Conservation (phyloP, 2,888 invertebrate species). For the Dryobota labecula region DNA sequence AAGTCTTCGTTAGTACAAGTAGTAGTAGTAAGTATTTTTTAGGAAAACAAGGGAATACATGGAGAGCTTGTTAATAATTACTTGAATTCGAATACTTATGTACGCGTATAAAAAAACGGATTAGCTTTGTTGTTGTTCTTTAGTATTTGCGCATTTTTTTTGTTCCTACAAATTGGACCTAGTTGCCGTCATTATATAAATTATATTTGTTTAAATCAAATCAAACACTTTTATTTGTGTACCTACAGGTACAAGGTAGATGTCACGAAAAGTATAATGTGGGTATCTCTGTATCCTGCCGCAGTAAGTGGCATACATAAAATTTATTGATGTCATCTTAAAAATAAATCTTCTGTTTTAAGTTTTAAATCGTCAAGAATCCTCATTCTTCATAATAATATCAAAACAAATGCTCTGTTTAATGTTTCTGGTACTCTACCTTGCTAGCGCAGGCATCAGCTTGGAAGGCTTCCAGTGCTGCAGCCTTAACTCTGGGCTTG, state of each 20-base stretch:
- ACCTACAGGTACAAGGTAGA: background rate
- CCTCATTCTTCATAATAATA: background rate
- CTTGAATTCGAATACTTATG: background rate
- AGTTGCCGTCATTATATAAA: background rate
- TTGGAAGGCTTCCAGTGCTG: conserved; percentile 94
- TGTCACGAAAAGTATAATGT: background rate
- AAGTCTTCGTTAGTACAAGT: background rate
- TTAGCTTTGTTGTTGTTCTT: too few relatives aligned
- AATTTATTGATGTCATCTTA: accelerated
- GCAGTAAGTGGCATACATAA: background rate
- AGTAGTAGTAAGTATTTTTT: background rate
- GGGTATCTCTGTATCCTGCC: background rate
- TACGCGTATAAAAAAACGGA: background rate
- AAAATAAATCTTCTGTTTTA: background rate
- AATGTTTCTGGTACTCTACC: conserved; percentile 71
- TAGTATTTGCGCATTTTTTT: background rate
- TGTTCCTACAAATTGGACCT: background rate
- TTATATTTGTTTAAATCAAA: background rate
- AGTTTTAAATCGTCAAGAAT: background rate
- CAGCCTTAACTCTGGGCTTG: conserved; percentile 93
- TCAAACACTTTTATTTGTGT: background rate
- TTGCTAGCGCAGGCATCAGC: conserved; percentile 92
- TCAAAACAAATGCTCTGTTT: background rate
- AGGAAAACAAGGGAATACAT: background rate
- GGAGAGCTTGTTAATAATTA: background rate